phyloP scores from a whole-genome alignment of 2,797 vertebrate genomes.

The Muscicapa striata region DNA sequence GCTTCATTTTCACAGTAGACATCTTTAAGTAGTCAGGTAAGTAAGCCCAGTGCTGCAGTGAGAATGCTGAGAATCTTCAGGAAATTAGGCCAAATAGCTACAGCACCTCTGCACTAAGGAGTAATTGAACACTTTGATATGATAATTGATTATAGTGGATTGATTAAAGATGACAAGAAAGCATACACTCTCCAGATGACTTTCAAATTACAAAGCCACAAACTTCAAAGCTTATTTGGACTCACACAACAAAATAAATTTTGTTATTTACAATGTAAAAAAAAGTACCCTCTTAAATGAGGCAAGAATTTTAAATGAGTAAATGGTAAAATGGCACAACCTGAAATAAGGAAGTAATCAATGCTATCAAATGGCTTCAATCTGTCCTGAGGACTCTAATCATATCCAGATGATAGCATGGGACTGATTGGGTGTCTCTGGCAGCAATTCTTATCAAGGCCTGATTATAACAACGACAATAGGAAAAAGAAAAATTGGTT shows the following conservation, averaged over 20 bases:
- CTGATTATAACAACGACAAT: conserved; percentile 40
- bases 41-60: not conserved
- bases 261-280: conserved; percentile 75
- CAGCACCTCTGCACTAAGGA: conserved; percentile 21
- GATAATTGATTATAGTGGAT: conserved; percentile 69
- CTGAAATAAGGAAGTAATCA: conserved; percentile 89
- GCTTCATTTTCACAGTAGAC: not conserved
- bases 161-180: conserved; percentile 64
- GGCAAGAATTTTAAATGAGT: conserved; percentile 73
- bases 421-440: conserved; percentile 65
- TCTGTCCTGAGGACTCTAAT: conserved; percentile 82
- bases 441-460: conserved; percentile 56
- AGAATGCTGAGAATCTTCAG: conserved; percentile 7
- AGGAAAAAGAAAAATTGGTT: conserved; percentile 33
- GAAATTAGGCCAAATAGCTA: conserved; percentile 33
- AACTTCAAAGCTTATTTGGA: conserved; percentile 82
- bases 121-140: conserved; percentile 70
- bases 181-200: conserved; percentile 60
- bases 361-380: conserved; percentile 87
- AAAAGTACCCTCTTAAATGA: conserved; percentile 66
- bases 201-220: conserved; percentile 74
- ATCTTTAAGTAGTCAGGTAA: not conserved
- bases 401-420: conserved; percentile 82
- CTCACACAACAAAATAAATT: conserved; percentile 72
- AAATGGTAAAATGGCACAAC: conserved; percentile 68